Evolutionary conservation across 2,888 invertebrate genomes (phyloP).

Genomic region (Falcaria lacertinaria): DNA sequence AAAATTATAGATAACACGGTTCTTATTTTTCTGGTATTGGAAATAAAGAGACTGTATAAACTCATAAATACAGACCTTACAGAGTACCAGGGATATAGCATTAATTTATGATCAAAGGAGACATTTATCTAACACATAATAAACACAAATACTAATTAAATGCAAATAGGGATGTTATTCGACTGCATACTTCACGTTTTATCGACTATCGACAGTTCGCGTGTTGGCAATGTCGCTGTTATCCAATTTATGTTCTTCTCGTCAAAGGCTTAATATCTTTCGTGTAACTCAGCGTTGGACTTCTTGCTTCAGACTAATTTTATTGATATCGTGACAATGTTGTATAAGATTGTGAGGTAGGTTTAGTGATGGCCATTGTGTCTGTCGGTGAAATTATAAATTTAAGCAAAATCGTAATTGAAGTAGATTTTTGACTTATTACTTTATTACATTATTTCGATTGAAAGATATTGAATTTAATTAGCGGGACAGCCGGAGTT

Average conservation of each 20-base stretch:
- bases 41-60: no score
- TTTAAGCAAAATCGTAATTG: no score
- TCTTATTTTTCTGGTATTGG: no score
- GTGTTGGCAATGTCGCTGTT: conserved; percentile 40
- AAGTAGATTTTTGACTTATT: no score
- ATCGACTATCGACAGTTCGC: conserved; percentile 60
- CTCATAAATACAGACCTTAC: no score
- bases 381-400: conserved; percentile 5
- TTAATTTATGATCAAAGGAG: no score
- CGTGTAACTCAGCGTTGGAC: conserved; percentile 54
- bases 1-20: no score
- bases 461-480: no score
- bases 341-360: conserved; percentile 23
- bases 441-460: no score
- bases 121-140: no score
- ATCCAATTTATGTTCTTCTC: conserved; percentile 56
- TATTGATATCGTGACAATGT: conserved; percentile 48
- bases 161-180: conserved; percentile 56
- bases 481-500: no score
- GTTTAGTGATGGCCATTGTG: conserved; percentile 9
- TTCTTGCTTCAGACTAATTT: conserved; percentile 30
- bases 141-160: conserved; percentile 39
- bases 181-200: conserved; percentile 57
- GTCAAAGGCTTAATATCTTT: conserved; percentile 46
- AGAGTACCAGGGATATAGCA: no score